Evolutionary conservation across 92 coral and sea anemone species (phyloP).

Genomic region (Zoanthus sociatus): DNA sequence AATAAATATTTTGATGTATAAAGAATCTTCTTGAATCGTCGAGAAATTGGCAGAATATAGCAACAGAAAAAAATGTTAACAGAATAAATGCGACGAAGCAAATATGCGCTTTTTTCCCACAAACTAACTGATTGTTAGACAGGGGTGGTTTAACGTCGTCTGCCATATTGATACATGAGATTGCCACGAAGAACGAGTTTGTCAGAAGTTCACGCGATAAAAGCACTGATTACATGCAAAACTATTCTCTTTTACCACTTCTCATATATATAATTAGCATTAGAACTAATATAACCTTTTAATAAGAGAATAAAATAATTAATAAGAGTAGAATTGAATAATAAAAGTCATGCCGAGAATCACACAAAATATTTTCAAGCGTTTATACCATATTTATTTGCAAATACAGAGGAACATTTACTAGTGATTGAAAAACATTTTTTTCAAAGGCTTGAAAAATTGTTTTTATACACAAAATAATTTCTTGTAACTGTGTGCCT

Average conservation of each 20-base stretch:
- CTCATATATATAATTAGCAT: background rate
- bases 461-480: background rate
- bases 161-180: background rate
- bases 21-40: background rate
- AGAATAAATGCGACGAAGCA: background rate
- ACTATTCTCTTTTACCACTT: background rate
- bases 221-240: background rate
- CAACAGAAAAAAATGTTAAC: background rate
- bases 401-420: background rate
- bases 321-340: background rate
- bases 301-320: background rate
- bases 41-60: background rate
- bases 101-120: slow-evolving; percentile 6
- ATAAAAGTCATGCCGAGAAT: background rate
- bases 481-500: background rate
- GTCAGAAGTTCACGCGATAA: background rate
- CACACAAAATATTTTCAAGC: background rate
- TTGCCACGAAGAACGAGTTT: background rate
- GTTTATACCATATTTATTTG: background rate
- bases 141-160: background rate
- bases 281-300: background rate
- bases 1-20: background rate
- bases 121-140: too few species aligned
- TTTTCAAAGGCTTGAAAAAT: background rate
- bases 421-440: background rate